These are phyloP conservation scores for Rutilus rutilus DNA, from an alignment of 2,113 vertebrate genomes.

Conservation along the genomic window DNA sequence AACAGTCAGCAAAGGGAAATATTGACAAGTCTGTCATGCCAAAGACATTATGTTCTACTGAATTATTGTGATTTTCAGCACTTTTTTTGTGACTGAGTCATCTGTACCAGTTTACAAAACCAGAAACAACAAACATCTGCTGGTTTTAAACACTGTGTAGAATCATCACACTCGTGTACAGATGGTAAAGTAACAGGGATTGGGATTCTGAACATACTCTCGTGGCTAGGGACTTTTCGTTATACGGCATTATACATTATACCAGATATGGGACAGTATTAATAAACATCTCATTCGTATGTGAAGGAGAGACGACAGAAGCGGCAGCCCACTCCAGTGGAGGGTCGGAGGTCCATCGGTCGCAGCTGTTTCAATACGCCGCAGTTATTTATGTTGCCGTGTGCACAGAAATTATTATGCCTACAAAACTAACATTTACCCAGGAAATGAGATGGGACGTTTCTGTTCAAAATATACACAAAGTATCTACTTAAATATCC, in stretches of 20 bases:
- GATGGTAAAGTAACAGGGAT: neutral
- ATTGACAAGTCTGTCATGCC: neutral
- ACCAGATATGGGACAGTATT: neutral
- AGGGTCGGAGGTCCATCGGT: neutral
- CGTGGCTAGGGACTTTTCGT: neutral
- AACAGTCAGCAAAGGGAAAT: neutral
- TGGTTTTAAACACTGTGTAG: neutral
- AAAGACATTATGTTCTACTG: neutral
- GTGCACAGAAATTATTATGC: slow-evolving; percentile 8
- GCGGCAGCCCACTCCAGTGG: neutral
- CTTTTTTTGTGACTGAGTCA: neutral
- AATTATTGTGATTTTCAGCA: neutral
- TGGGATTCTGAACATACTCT: neutral
- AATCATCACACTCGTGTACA: neutral
- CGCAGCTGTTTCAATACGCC: slow-evolving; percentile 25
- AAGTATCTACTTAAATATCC: neutral
- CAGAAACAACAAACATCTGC: slow-evolving; percentile 3
- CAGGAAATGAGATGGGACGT: neutral
- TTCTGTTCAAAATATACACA: neutral
- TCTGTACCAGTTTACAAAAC: neutral
- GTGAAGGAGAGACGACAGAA: neutral
- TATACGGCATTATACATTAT: no score
- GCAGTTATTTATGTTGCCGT: neutral
- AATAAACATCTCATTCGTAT: neutral
- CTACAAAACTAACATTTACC: slow-evolving; percentile 15